Evolutionary conservation across 2,797 vertebrate species (phyloP).

Genomic region (Pangasius mekongensis): DNA sequence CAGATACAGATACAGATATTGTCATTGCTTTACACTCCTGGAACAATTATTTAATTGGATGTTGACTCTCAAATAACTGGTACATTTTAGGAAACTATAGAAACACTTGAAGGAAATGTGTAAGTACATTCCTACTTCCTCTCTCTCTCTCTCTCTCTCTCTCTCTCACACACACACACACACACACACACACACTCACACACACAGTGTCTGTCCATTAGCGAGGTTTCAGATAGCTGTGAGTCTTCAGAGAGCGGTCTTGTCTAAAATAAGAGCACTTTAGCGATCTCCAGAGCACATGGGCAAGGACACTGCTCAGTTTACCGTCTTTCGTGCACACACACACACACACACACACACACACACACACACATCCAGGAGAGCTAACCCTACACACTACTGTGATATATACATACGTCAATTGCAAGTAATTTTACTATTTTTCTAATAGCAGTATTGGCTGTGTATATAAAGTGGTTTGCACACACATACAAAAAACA

Average conservation of each 20-base stretch:
- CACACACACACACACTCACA: slow-evolving; percentile 40
- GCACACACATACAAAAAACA: no score
- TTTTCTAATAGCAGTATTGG: not conserved
- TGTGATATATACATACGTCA: not conserved
- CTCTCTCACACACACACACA: slow-evolving; percentile 34
- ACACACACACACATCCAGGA: not conserved
- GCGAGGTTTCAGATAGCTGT: slow-evolving; percentile 78
- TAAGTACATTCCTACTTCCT: slow-evolving; percentile 23
- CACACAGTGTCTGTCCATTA: slow-evolving; percentile 70
- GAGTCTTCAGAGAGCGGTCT: slow-evolving; percentile 71
- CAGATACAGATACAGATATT: not conserved
- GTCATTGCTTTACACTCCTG: not conserved
- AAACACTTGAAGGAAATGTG: slow-evolving; percentile 26
- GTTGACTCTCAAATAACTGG: slow-evolving; percentile 24
- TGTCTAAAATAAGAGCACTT: slow-evolving; percentile 69
- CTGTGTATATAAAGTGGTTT: not conserved
- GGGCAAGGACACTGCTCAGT: slow-evolving; percentile 55
- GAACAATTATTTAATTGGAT: slow-evolving; percentile 24
- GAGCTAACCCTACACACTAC: slow-evolving; percentile 15
- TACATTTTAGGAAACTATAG: slow-evolving; percentile 5
- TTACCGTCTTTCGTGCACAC: slow-evolving; percentile 36
- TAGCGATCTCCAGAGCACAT: slow-evolving; percentile 63
- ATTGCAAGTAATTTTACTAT: not conserved
- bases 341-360: slow-evolving; percentile 21
- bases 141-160: not conserved